Conservation (phyloP, 2,797 vertebrate species). For the Linurgus olivaceus region DNA sequence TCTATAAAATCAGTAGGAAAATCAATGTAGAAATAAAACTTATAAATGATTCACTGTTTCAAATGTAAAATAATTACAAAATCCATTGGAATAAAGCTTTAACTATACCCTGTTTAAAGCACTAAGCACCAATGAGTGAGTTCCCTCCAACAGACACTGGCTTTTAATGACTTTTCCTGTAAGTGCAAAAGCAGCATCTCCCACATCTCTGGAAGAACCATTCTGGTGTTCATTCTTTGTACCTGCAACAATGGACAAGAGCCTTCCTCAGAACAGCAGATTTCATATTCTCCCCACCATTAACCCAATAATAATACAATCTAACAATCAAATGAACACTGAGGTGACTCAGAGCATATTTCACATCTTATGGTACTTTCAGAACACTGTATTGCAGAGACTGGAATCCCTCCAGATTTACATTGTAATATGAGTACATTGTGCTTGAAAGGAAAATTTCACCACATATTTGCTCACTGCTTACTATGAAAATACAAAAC, state of each 20-base stretch:
- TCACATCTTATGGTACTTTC: background rate
- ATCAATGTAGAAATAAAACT: background rate
- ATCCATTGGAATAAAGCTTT: background rate
- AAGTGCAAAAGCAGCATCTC: conserved; percentile 79
- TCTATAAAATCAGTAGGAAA: background rate
- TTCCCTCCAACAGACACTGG: conserved; percentile 88
- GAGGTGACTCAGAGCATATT: background rate
- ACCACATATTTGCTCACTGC: background rate
- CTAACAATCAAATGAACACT: background rate
- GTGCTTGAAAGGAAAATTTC: background rate
- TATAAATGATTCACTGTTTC: background rate
- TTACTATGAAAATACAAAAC: background rate
- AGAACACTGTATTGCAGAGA: background rate
- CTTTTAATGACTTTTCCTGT: conserved; percentile 86
- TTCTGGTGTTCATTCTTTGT: conserved; percentile 12
- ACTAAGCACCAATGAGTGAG: conserved; percentile 85
- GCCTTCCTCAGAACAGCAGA: background rate
- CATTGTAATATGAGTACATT: background rate
- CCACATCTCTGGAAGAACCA: conserved; percentile 22
- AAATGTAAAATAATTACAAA: background rate
- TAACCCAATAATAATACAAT: background rate
- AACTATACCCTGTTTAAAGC: conserved; percentile 88
- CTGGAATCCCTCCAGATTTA: background rate
- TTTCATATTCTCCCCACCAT: background rate
- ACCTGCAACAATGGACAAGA: conserved; percentile 44